Evolutionary conservation across 1,140 invertebrate genomes (phyloP).

Genomic region (Rhopalosiphum maidis): DNA sequence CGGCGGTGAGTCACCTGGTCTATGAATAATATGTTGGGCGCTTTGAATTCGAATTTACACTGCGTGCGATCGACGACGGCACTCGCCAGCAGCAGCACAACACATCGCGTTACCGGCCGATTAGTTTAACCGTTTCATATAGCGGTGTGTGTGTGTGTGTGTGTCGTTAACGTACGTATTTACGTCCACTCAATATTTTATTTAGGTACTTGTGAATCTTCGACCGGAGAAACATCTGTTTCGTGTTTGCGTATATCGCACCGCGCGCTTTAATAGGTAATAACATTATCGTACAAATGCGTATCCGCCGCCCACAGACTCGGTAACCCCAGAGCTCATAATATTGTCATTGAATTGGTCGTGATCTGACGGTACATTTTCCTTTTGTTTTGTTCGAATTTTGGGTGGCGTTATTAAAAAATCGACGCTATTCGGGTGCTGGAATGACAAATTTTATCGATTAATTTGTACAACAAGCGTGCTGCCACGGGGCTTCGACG

Average conservation of each 20-base stretch:
- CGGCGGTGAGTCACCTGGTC: conserved; percentile 24
- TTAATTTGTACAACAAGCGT: background rate
- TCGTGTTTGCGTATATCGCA: background rate
- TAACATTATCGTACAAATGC: background rate
- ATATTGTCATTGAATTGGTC: background rate
- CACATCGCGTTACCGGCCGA: background rate
- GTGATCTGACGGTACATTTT: background rate
- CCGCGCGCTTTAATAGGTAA: too few species aligned
- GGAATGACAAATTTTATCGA: conserved; percentile 1
- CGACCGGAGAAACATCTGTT: background rate
- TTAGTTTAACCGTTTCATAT: background rate
- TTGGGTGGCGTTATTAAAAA: background rate
- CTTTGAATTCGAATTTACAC: background rate
- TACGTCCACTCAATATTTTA: background rate
- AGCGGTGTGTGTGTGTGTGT: background rate
- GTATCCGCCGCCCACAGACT: too few species aligned
- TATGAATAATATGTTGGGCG: background rate
- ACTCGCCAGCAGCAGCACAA: background rate
- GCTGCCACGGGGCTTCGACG: background rate
- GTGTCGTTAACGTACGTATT: background rate
- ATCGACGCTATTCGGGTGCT: background rate
- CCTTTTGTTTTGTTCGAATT: background rate
- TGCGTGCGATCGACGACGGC: background rate
- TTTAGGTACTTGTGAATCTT: background rate
- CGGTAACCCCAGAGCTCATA: background rate